phyloP scores from a whole-genome alignment of 2,888 invertebrate species.

The Timandra comae region DNA sequence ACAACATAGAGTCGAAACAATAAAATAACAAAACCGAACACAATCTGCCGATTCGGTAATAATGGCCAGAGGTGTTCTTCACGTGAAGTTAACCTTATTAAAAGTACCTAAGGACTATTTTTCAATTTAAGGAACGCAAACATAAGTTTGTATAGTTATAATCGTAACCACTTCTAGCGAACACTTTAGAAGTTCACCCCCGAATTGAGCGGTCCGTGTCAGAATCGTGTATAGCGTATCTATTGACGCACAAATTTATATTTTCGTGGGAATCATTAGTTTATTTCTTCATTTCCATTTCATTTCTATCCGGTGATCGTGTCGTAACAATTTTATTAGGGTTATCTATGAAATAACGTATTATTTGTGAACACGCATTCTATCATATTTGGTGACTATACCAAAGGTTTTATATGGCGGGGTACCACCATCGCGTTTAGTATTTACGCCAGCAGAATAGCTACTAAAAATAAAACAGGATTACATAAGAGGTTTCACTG shows the following conservation, averaged over 20 bases:
- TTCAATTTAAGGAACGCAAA: slow-evolving; percentile 14
- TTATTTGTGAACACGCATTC: slow-evolving; percentile 9
- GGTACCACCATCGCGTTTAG: too few species aligned
- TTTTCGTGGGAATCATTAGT: slow-evolving; percentile 55
- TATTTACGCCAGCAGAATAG: too few species aligned
- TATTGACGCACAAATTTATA: slow-evolving; percentile 61
- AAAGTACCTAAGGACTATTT: slow-evolving; percentile 31
- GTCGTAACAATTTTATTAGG: slow-evolving; percentile 33
- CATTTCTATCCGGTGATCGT: slow-evolving; percentile 26
- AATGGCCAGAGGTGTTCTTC: slow-evolving; percentile 39
- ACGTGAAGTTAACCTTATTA: slow-evolving; percentile 33
- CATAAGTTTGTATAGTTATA: slow-evolving; percentile 41
- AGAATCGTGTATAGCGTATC: slow-evolving; percentile 51
- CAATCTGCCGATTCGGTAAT: slow-evolving; percentile 42
- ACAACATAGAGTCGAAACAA: slow-evolving; percentile 12
- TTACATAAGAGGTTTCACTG: too few species aligned
- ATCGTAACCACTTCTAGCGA: slow-evolving; percentile 71
- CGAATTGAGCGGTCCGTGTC: slow-evolving; percentile 72
- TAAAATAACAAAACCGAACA: slow-evolving; percentile 11
- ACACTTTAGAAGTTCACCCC: slow-evolving; percentile 69
- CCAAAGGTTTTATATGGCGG: too few species aligned
- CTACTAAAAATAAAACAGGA: too few species aligned
- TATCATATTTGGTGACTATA: too few species aligned
- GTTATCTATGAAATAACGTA: slow-evolving; percentile 12
- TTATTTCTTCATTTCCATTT: slow-evolving; percentile 63